Evolutionary conservation across 2,113 vertebrate species (phyloP), one percentile per base, ranked within the genome.

Genomic region (Sapayoa aenigma): DNA sequence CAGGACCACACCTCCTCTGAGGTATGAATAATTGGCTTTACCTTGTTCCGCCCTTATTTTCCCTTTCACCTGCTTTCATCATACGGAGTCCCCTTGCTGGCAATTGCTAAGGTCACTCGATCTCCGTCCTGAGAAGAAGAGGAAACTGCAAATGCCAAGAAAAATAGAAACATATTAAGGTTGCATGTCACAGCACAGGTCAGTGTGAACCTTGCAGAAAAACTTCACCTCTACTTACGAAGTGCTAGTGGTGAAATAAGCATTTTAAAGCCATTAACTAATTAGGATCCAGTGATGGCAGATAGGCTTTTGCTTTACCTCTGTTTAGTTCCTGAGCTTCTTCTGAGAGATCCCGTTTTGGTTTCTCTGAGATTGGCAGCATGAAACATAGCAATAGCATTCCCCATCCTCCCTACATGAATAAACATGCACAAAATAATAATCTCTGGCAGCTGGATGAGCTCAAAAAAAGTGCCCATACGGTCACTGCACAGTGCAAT

Each of bases 41-140:
- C 79, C 80, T 39, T 55, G 59, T 50, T 86, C 87, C 53, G 55
- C 81, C 94, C 86, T 93, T 71, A 67, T 90, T 96, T 96, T 95
- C 89, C 93, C 96, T 97, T 96, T 97, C 92, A 93, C 95, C 97
- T 92, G 96, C 76, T 97, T 95, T 95, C 91, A 72, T 89, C 89
- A 68, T 33, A 49, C 3, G 68, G 81, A 95, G 73, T 94, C 95
- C 90, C 91, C 77, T 96, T 92, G 88, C 90, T 89, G 79, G 90
- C 73, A 73, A 59, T 82, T 55, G 83, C 92, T 94, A 95, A 97
- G 93, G 96, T 95, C 94, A 95, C 80, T 82, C 81, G 47, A 58
- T 47, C 49, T 59, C 56, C 0, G 0, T 31, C 68, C 75, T 2
- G 39, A 68, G 75, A 56, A 71, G 44, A 33, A 52, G 59, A 87